Evolutionary conservation across 2,113 vertebrate genomes (phyloP), one percentile per base, ranked within the genome.

Genomic region (Cyphomyrus plagiostoma): DNA sequence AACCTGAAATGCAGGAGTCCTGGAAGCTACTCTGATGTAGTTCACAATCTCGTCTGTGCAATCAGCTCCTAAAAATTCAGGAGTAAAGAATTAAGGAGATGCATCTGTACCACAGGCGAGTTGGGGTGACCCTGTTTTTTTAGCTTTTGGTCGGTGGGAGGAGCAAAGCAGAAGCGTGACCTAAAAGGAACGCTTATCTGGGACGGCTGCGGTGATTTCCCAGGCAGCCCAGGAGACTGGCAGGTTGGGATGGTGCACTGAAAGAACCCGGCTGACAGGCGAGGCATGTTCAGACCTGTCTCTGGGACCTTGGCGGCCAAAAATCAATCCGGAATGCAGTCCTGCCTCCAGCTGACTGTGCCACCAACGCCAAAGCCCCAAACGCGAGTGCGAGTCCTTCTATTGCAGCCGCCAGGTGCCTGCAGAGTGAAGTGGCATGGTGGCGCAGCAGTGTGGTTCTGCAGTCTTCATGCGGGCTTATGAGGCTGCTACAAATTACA

Each of bases 251-350:
- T 52, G 85, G 45, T n/a, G 13, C 26, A 48, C 56, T 74, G 52
- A 87, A 53, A 50, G 89, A 87, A 52, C 62, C 83, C 11, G 4
- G 89, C 45, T 9, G 53, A 66, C 13, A 17, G 53, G 62, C 7
- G n/a, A 30, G 85, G 85, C 89, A 87, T 87, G 89, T 87, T 23
- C 9, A 87, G 85, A 87, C 89, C 62, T 87, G 89, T 62, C 26
- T 35, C n/a, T 13, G 46, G 83, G 82, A 45, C 21, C 77, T 84
- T 19, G 23, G 35, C 89, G 77, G 89, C 85, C 35, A 21, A 26
- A 13, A 52, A 66, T 80, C 89, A 23, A 77, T 87, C 52, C 42
- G 48, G 66, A 90, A 74, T 39, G 62, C 62, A 13, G 30, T 23
- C 19, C 70, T 30, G 39, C 45, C 23, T 11, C 10, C 39, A 42